phyloP scores from a whole-genome alignment of 1,140 invertebrate species.

The Linepithema humile region DNA sequence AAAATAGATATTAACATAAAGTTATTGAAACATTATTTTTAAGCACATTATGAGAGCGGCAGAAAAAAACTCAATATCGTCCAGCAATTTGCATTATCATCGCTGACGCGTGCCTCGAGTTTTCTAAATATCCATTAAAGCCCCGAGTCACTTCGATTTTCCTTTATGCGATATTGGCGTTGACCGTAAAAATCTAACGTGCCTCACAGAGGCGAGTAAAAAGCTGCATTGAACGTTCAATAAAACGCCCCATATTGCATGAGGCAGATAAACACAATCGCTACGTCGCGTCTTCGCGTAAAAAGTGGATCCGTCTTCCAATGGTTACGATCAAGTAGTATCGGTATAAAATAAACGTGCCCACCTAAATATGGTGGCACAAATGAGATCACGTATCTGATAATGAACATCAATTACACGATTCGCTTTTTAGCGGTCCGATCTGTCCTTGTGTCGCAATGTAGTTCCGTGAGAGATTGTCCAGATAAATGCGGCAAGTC shows the following conservation, averaged over 20 bases:
- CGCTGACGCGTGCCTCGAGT: background rate
- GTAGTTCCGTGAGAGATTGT: slow-evolving; percentile 27
- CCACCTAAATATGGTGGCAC: slow-evolving; percentile 62
- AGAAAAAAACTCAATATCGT: background rate
- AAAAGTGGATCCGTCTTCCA: slow-evolving; percentile 59
- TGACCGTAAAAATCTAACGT: slow-evolving; percentile 30
- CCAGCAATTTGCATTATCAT: background rate
- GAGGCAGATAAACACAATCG: slow-evolving; percentile 30
- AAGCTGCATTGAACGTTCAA: background rate
- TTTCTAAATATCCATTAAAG: slow-evolving; percentile 32
- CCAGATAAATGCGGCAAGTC: slow-evolving; percentile 17
- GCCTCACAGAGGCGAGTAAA: slow-evolving; percentile 10
- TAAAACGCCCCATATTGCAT: slow-evolving; percentile 20
- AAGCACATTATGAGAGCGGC: background rate
- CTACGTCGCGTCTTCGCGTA: background rate
- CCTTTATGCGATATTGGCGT: background rate
- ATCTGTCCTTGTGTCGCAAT: background rate
- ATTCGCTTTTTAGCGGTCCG: slow-evolving; percentile 34
- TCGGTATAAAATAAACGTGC: slow-evolving; percentile 15
- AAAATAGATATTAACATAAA: too few species aligned
- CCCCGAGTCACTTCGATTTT: background rate
- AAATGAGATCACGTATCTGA: slow-evolving; percentile 38
- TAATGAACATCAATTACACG: slow-evolving; percentile 67
- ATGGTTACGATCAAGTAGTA: background rate
- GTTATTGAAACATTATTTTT: too few species aligned